Evolutionary conservation across 2,797 vertebrate species (phyloP).

Genomic region (Hydrocynus forskahlii): DNA sequence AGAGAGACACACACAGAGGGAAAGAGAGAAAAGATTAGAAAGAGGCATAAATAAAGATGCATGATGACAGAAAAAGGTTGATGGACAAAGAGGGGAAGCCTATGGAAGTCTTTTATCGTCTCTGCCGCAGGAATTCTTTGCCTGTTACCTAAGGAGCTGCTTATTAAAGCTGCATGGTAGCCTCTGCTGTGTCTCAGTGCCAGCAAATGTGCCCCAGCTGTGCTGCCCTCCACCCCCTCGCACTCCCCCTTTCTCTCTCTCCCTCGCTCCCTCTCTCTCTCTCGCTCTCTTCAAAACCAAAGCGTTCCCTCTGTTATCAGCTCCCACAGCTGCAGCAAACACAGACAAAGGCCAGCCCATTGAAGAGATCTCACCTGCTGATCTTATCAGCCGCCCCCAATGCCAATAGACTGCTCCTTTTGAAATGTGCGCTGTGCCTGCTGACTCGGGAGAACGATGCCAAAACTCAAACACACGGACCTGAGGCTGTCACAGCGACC

Average conservation of each 20-base stretch:
- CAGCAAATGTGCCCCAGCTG: constrained; percentile 53
- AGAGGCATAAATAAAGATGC: not conserved
- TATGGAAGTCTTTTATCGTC: not conserved
- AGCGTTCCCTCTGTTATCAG: constrained; percentile 69
- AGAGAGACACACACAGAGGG: too few relatives aligned
- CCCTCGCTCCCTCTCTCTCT: constrained; percentile 44
- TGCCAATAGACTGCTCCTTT: constrained; percentile 74
- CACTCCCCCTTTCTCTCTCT: constrained; percentile 40
- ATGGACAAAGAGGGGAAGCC: not conserved
- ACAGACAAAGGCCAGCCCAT: constrained; percentile 68
- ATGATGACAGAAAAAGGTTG: not conserved
- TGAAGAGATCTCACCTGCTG: constrained; percentile 79
- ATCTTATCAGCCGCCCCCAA: constrained; percentile 74
- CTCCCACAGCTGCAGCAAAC: constrained; percentile 77
- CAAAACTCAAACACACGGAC: constrained; percentile 47
- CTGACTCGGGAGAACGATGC: constrained; percentile 68
- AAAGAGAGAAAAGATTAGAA: not conserved
- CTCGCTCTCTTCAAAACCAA: constrained; percentile 51
- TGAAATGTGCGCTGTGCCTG: constrained; percentile 63
- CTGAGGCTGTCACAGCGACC: constrained; percentile 27
- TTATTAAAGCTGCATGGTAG: constrained; percentile 25
- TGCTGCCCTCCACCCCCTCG: not conserved
- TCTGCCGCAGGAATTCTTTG: constrained; percentile 11
- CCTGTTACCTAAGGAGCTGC: constrained; percentile 15
- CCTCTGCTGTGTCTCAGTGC: constrained; percentile 31